phyloP scores from a whole-genome alignment of 2,797 vertebrate genomes.

The Epinephelus malabaricus region DNA sequence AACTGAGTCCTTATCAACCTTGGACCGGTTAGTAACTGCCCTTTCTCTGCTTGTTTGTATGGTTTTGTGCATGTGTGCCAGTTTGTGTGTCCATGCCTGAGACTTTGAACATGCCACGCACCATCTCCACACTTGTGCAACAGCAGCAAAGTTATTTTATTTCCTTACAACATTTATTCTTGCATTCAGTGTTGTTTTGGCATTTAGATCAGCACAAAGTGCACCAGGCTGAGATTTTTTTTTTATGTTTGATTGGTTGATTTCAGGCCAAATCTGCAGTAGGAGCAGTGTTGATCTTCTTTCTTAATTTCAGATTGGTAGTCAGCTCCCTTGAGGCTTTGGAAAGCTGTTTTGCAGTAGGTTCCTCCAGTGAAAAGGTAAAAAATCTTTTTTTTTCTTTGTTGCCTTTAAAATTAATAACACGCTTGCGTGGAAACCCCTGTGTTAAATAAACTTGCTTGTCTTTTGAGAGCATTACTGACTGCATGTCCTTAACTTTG shows the following conservation, averaged over 20 bases:
- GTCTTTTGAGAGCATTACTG: slow-evolving; percentile 2
- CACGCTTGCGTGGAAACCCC: background rate
- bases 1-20: slow-evolving; percentile 99
- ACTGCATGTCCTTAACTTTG: slow-evolving; percentile 12
- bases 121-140: slow-evolving; percentile 64
- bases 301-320: slow-evolving; percentile 90
- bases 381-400: slow-evolving; percentile 39
- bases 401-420: background rate
- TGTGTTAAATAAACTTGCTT: background rate
- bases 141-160: slow-evolving; percentile 24
- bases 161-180: slow-evolving; percentile 56
- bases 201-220: slow-evolving; percentile 67
- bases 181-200: slow-evolving; percentile 71
- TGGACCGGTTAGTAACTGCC: slow-evolving; percentile 99
- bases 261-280: background rate
- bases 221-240: slow-evolving; percentile 49
- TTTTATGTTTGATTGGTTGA: slow-evolving; percentile 21
- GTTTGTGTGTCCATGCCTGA: slow-evolving; percentile 78
- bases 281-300: slow-evolving; percentile 45
- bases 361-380: slow-evolving; percentile 96
- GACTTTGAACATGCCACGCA: slow-evolving; percentile 73
- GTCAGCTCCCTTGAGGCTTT: slow-evolving; percentile 98
- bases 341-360: slow-evolving; percentile 98
- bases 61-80: slow-evolving; percentile 78
- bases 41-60: slow-evolving; percentile 83